Conservation (phyloP, 1,140 invertebrate species). For the Brachionus rotundiformis region DNA sequence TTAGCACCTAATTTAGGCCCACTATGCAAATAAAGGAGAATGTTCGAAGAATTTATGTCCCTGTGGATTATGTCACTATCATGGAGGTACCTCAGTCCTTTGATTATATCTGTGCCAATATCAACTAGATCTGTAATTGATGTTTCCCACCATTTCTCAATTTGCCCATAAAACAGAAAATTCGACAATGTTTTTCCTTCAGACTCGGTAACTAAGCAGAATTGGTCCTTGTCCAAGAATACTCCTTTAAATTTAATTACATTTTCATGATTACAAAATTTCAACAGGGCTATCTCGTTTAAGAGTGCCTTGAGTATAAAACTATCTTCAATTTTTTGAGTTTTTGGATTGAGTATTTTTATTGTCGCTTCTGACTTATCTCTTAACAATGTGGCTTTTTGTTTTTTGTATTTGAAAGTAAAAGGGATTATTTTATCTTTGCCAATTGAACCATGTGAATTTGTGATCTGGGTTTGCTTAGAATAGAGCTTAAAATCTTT, state of each 20-base stretch:
- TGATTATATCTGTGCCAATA: neutral
- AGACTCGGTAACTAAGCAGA: neutral
- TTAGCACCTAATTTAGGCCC: neutral
- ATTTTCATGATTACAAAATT: constrained; percentile 8
- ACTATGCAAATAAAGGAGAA: neutral
- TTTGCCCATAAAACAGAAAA: neutral
- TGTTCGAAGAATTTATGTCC: constrained; percentile 3
- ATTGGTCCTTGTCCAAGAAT: neutral
- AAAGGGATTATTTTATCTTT: neutral
- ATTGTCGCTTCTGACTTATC: neutral
- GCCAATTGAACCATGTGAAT: neutral
- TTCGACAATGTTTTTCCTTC: neutral
- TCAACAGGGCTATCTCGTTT: neutral
- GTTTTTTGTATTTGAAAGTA: neutral
- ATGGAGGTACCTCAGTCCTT: constrained; percentile 8
- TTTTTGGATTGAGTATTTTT: neutral
- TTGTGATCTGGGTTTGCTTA: neutral
- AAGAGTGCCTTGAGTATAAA: neutral
- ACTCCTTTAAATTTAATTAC: constrained; percentile 5
- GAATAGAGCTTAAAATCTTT: neutral
- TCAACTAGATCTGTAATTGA: neutral
- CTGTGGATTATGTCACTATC: neutral
- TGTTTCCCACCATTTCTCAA: neutral
- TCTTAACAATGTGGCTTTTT: neutral
- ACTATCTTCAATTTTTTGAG: neutral